Conservation (phyloP, 2,888 invertebrate species). For the Scaptomyza cyrtandrae region DNA sequence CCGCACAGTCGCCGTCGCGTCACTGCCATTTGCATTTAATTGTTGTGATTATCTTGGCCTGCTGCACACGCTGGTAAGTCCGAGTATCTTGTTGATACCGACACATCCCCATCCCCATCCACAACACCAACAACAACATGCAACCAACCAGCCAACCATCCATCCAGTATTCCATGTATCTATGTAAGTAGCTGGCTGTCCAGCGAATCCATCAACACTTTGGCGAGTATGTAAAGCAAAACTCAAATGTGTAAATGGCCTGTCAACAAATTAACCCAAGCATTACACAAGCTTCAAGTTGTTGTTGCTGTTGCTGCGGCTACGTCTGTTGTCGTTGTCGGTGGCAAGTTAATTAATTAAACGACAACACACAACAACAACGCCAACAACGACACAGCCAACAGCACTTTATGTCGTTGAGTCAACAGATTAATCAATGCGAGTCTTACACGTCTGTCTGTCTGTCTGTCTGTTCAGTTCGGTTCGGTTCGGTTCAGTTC, state of each 20-base stretch:
- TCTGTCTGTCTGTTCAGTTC: background rate
- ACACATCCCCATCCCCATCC: constrained; percentile 9
- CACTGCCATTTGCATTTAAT: constrained; percentile 82
- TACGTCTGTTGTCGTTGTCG: constrained; percentile 37
- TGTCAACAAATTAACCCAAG: constrained; percentile 76
- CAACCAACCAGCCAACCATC: background rate
- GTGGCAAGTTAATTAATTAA: constrained; percentile 68
- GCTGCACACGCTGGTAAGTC: constrained; percentile 81
- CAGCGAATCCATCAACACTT: constrained; percentile 52
- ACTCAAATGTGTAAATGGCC: constrained; percentile 67
- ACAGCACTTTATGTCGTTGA: constrained; percentile 52
- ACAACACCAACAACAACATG: background rate
- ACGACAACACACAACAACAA: constrained; percentile 39
- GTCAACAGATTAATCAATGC: constrained; percentile 75
- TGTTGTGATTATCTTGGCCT: constrained; percentile 83
- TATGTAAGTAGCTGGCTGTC: constrained; percentile 27
- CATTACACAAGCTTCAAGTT: constrained; percentile 46
- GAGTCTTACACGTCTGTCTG: constrained; percentile 45
- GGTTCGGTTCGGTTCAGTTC: background rate
- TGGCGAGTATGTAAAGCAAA: constrained; percentile 50
- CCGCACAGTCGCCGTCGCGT: constrained; percentile 67
- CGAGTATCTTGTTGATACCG: constrained; percentile 44
- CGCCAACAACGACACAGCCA: constrained; percentile 37
- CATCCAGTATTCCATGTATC: constrained; percentile 12
- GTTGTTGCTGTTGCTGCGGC: constrained; percentile 11